Percentiles rank a stretch among this genome's conserved stretches.
These are phyloP conservation scores for Sthenelais limicola DNA, from an alignment of 2,888 invertebrate species.

Conservation along the genomic window DNA sequence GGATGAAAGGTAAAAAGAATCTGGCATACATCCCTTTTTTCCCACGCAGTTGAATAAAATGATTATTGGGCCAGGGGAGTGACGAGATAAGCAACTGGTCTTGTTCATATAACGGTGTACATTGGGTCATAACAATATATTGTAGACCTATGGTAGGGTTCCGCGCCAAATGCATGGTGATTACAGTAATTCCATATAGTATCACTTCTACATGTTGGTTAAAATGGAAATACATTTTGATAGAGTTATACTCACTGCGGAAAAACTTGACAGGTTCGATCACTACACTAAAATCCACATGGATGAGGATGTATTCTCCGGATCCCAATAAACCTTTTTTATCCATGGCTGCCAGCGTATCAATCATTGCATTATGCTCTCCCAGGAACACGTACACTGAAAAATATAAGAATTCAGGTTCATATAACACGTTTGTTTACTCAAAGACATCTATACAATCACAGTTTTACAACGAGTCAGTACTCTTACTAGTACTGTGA, in stretches of 20 bases:
- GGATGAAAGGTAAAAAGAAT: no score
- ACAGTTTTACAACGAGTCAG: no score
- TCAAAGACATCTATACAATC: no score
- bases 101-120: no score
- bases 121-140: no score
- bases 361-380: conserved; percentile 87
- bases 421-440: no score
- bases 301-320: conserved; percentile 90
- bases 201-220: neutral
- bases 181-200: neutral
- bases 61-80: no score
- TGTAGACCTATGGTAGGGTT: neutral
- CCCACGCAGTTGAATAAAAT: no score
- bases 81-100: neutral
- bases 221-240: neutral
- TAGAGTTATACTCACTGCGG: conserved; percentile 58
- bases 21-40: no score
- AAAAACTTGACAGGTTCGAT: conserved; percentile 64
- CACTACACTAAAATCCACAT: conserved; percentile 83
- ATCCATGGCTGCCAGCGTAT: conserved; percentile 86
- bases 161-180: no score
- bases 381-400: conserved; percentile 95
- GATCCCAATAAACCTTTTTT: conserved; percentile 81
- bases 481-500: no score
- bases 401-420: no score